Evolutionary conservation across 2,888 invertebrate species (phyloP).

Genomic region (Mythimna albipuncta): DNA sequence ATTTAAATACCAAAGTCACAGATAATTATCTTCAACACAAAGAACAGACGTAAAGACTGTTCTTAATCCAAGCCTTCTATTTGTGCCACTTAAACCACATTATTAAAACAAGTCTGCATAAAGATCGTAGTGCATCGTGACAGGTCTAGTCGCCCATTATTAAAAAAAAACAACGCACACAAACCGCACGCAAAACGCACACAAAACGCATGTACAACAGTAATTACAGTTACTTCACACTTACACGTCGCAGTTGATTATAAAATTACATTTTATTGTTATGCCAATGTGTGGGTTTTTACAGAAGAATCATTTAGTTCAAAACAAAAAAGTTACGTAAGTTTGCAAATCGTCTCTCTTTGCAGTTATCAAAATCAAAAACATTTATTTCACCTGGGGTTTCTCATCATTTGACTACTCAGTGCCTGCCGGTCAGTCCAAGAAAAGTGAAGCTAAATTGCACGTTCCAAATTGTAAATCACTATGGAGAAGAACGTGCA

Average conservation of each 20-base stretch:
- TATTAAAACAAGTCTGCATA: conserved; percentile 32
- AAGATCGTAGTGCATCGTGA: conserved; percentile 48
- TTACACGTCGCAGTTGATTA: conserved; percentile 58
- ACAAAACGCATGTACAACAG: conserved; percentile 53
- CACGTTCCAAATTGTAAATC: no score
- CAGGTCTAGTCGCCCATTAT: conserved; percentile 31
- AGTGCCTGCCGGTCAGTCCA: no score
- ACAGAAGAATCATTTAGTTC: conserved; percentile 27
- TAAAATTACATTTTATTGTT: conserved; percentile 65
- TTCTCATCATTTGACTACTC: no score
- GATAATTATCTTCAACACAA: conserved; percentile 15
- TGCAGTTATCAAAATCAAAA: no score
- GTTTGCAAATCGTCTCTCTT: not conserved
- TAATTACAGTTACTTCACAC: conserved; percentile 61
- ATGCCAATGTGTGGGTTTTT: conserved; percentile 8
- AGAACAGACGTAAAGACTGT: conserved; percentile 11
- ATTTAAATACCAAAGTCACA: conserved; percentile 41
- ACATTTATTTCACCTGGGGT: no score
- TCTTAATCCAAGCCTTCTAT: conserved; percentile 21
- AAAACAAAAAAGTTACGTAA: not conserved
- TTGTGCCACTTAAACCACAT: conserved; percentile 38
- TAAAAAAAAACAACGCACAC: conserved; percentile 30
- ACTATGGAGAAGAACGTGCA: no score
- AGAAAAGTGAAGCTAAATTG: no score
- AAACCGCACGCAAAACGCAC: conserved; percentile 43